Evolutionary conservation across 2,797 vertebrate genomes (phyloP), one percentile per base, ranked within the genome.

Genomic region (Salarias fasciatus): DNA sequence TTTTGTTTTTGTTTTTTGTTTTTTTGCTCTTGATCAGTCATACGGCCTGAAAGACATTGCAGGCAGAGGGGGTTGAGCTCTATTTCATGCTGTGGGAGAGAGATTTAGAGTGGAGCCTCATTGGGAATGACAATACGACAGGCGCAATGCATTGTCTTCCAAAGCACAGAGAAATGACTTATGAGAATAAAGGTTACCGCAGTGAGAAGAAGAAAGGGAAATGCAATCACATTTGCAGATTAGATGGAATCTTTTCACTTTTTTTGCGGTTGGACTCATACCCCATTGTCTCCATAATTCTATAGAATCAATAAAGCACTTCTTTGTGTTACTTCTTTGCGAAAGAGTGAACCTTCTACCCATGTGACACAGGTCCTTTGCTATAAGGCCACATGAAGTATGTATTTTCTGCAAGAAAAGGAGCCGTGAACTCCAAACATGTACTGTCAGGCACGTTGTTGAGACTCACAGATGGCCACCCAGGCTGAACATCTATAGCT

Each of bases 91-190:
- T 67, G 72, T 61, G 64, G 67, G 52, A 30, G 49, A 79, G 31
- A 67, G 68, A 83, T 83, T 82, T 72, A 72, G 52, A 73, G 54
- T 50, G 54, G 52, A 57, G 69, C 43, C 50, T 83, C 73, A 78
- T 29, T 70, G 73, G 55, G 80, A 85, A 84, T 80, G 79, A 89
- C 81, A 86, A 77, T 75, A 41, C 69, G 60, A 74, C 63, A 65
- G 60, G 12, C 55, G 51, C 48, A 80, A 79, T 44, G 55, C 66
- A 69, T 79, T 83, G 65, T 71, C 75, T 69, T 61, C 71, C 72
- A 67, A 80, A 68, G 71, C 58, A 78, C 59, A 63, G 36, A 69
- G 63, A 82, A n/a, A 74, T 63, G 75, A 76, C 57, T 85, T 59
- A 49, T 53, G 45, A 60, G 59, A 65, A 72, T 64, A 59, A 73